phyloP scores from a whole-genome alignment of 2,113 vertebrate genomes.

The Cavia porcellus region DNA sequence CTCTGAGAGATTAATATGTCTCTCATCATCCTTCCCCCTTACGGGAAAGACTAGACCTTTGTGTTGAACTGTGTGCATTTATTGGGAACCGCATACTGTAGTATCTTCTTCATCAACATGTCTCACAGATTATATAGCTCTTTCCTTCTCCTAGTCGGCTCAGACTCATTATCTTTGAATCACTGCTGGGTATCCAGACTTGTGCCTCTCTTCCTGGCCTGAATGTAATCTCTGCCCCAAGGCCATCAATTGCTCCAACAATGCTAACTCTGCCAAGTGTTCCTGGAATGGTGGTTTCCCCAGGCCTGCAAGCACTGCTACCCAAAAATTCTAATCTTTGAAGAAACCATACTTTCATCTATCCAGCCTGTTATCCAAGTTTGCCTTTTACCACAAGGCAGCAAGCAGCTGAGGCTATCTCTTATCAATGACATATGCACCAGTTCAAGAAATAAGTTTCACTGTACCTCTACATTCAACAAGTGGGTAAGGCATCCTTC shows the following conservation, averaged over 20 bases:
- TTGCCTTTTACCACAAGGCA: conserved; percentile 65
- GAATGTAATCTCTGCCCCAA: conserved; percentile 67
- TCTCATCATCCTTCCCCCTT: background rate
- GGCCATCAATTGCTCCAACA: background rate
- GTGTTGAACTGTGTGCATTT: conserved; percentile 44
- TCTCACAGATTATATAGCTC: background rate
- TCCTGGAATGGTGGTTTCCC: conserved; percentile 68
- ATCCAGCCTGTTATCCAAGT: background rate
- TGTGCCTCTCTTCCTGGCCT: conserved; percentile 47
- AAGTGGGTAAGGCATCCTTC: conserved; percentile 4
- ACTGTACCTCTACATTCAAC: background rate
- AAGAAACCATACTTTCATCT: background rate
- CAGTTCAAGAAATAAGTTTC: background rate
- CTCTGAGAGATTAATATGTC: conserved; percentile 26
- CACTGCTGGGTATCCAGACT: conserved; percentile 52
- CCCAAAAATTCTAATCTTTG: conserved; percentile 48
- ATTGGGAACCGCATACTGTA: background rate
- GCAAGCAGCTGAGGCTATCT: background rate
- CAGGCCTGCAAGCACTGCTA: background rate
- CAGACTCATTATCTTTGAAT: conserved; percentile 68
- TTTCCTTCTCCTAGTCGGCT: conserved; percentile 15
- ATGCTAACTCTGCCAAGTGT: conserved; percentile 57
- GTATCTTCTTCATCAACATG: background rate
- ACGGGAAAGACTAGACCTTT: conserved; percentile 58
- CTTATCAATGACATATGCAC: background rate